Conservation (phyloP, 2,113 vertebrate genomes). For the Nicator chloris region DNA sequence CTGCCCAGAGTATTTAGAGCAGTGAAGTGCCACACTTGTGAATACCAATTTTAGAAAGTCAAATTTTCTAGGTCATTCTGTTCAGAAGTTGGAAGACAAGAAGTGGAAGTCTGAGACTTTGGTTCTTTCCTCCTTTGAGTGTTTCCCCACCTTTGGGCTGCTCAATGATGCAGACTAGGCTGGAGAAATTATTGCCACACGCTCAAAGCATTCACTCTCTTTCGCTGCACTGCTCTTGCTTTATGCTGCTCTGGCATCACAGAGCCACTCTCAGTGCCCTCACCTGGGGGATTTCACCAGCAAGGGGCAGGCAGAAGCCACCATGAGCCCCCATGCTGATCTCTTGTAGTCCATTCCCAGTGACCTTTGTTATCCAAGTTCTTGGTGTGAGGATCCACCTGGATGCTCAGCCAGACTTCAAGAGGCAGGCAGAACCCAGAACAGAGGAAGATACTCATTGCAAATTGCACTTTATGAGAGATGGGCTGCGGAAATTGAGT, state of each 20-base stretch:
- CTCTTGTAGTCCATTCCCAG: not conserved
- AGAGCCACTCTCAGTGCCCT: not conserved
- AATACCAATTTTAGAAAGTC: not conserved
- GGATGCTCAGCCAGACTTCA: not conserved
- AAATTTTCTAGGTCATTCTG: not conserved
- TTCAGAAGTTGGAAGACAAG: not conserved
- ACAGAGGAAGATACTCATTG: not conserved
- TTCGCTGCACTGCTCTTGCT: not conserved
- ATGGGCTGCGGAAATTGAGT: not conserved
- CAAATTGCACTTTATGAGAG: not conserved
- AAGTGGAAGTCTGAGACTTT: not conserved
- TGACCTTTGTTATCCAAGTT: not conserved
- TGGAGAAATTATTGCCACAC: not conserved
- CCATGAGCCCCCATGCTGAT: fast-evolving
- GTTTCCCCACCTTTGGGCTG: not conserved
- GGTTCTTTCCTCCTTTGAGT: not conserved
- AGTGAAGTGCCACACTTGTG: not conserved
- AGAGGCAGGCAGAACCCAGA: not conserved
- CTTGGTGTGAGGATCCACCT: not conserved
- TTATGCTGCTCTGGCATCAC: not conserved
- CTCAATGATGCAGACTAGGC: not conserved
- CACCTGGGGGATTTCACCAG: not conserved
- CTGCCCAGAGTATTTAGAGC: not conserved
- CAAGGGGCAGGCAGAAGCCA: not conserved
- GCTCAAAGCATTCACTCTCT: not conserved